Conservation (phyloP, 2,888 invertebrate genomes). For the Macrosoma leucophasiata region DNA sequence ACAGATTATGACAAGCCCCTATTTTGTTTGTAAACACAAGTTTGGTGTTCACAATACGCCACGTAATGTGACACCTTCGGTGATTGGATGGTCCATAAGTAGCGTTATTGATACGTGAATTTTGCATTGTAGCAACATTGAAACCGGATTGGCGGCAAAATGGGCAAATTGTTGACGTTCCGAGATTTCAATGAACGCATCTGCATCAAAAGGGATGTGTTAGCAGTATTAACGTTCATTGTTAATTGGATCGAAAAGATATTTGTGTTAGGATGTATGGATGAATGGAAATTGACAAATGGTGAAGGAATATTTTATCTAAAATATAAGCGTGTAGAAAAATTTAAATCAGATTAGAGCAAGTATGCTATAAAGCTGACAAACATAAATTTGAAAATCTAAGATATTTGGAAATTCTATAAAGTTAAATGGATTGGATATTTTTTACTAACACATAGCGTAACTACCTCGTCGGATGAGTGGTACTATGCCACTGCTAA, state of each 20-base stretch:
- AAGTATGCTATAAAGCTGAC: too few species aligned
- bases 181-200: constrained; percentile 42
- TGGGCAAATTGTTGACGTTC: constrained; percentile 69
- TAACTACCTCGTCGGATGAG: too few species aligned
- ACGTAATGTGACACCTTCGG: constrained; percentile 70
- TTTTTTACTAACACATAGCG: too few species aligned
- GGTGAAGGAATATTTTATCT: too few species aligned
- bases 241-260: constrained; percentile 21
- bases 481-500: too few species aligned
- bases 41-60: constrained; percentile 45
- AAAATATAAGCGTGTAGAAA: too few species aligned
- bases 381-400: too few species aligned
- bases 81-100: constrained; percentile 60
- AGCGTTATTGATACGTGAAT: constrained; percentile 58
- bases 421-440: too few species aligned
- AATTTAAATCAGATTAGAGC: too few species aligned
- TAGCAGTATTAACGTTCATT: constrained; percentile 41
- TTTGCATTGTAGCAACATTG: constrained; percentile 49
- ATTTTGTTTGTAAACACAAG: constrained; percentile 73
- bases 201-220: constrained; percentile 41
- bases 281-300: constrained; percentile 34
- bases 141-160: constrained; percentile 49
- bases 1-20: constrained; percentile 73
- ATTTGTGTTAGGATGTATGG: constrained; percentile 36
- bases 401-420: too few species aligned